These are phyloP conservation scores for Eumerus sabulonum DNA, from an alignment of 2,888 invertebrate species.

Conservation along the genomic window DNA sequence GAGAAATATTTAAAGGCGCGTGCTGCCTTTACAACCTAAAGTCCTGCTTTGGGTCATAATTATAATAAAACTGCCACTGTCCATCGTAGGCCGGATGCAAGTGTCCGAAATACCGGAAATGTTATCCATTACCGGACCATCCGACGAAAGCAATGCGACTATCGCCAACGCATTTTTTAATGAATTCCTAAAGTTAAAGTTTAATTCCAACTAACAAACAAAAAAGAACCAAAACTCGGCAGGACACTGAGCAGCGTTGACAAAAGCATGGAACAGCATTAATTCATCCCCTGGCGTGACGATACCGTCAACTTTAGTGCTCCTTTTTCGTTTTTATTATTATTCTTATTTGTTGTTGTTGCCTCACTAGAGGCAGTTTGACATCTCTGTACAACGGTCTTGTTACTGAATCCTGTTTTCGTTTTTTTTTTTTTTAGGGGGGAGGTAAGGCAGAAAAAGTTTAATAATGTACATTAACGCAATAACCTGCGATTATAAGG, in stretches of 20 bases:
- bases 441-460: conserved; percentile 48
- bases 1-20: conserved; percentile 66
- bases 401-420: too few species aligned
- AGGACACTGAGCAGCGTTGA: conserved; percentile 34
- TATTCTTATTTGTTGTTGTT: conserved; percentile 25
- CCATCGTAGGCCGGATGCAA: conserved; percentile 64
- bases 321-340: too few species aligned
- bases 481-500: conserved; percentile 68
- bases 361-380: conserved; percentile 41
- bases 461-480: conserved; percentile 68
- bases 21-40: conserved; percentile 39
- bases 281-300: conserved; percentile 68
- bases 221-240: conserved; percentile 29
- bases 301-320: conserved; percentile 64
- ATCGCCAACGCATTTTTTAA: conserved; percentile 35
- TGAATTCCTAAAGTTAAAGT: conserved; percentile 67
- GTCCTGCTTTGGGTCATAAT: conserved; percentile 65
- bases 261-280: conserved; percentile 58
- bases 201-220: conserved; percentile 36
- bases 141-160: conserved; percentile 39
- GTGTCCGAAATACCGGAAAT: conserved; percentile 68
- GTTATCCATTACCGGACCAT: conserved; percentile 59
- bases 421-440: too few species aligned
- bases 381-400: conserved; percentile 39
- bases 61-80: conserved; percentile 65